Conservation (phyloP, 92 coral and sea anemone species). For the Actinernus sp. region DNA sequence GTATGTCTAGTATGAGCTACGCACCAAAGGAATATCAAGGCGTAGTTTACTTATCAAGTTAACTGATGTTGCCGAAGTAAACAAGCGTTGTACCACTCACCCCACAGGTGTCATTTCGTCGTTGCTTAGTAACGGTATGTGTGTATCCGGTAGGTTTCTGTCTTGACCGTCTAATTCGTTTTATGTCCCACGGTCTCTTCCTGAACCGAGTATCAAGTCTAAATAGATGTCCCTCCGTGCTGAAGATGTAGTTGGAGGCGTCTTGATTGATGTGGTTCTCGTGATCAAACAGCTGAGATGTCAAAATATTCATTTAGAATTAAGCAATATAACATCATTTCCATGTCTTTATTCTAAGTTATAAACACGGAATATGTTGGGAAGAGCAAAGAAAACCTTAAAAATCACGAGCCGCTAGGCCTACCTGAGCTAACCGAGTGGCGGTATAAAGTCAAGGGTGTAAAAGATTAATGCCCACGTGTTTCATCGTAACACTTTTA, state of each 20-base stretch:
- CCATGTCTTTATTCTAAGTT: no score
- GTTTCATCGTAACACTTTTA: neutral
- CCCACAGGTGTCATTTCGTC: constrained; percentile 77
- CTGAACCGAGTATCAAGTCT: constrained; percentile 78
- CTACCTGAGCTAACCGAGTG: no score
- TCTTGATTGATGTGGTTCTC: constrained; percentile 95
- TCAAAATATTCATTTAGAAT: no score
- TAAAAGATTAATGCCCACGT: neutral
- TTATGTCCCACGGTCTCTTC: constrained; percentile 60
- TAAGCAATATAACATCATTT: no score
- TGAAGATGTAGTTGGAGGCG: constrained; percentile 94
- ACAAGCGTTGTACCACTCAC: constrained; percentile 41
- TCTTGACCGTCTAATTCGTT: constrained; percentile 19
- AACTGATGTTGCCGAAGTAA: no score
- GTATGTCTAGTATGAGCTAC: no score
- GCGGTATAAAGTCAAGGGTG: no score
- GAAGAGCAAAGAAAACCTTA: no score
- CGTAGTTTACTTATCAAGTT: no score
- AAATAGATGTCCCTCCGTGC: constrained; percentile 95
- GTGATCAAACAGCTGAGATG: constrained; percentile 79
- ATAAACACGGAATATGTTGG: no score
- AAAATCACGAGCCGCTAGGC: no score
- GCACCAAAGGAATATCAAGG: no score
- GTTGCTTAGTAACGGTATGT: constrained; percentile 22
- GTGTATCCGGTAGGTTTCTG: constrained; percentile 10